phyloP scores from a whole-genome alignment of 2,797 vertebrate species.

The Alfaro cultratus region DNA sequence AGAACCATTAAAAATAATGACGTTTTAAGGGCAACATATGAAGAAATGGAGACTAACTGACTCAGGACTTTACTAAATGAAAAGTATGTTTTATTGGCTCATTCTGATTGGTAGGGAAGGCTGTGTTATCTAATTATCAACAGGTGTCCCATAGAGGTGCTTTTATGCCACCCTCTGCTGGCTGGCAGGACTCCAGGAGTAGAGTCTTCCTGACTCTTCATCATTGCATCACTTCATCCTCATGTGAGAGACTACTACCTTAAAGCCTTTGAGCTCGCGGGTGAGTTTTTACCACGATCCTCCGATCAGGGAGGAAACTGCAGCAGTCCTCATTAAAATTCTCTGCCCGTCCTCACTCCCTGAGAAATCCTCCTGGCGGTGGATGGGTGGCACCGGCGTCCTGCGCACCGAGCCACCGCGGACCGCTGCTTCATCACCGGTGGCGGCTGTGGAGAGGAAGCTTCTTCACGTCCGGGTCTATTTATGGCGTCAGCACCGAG shows the following conservation, averaged over 20 bases:
- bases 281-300: constrained; percentile 38
- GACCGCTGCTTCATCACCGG: constrained; percentile 27
- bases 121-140: constrained; percentile 44
- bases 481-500: constrained; percentile 25
- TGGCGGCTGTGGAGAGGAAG: constrained; percentile 6
- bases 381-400: constrained; percentile 74
- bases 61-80: background rate
- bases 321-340: constrained; percentile 83
- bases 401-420: constrained; percentile 56
- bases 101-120: background rate
- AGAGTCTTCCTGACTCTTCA: constrained; percentile 16
- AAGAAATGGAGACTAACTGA: background rate
- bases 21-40: background rate
- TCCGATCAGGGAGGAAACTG: constrained; percentile 58
- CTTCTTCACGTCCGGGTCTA: constrained; percentile 15
- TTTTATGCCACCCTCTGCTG: constrained; percentile 16
- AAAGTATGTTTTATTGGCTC: background rate
- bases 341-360: constrained; percentile 66
- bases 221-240: constrained; percentile 7
- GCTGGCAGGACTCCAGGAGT: constrained; percentile 26
- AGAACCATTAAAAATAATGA: background rate
- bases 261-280: constrained; percentile 40
- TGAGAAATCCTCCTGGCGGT: constrained; percentile 50
- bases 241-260: constrained; percentile 29
- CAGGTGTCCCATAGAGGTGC: constrained; percentile 51